Evolutionary conservation across 2,113 vertebrate species (phyloP).

Genomic region (Phocoena sinus): DNA sequence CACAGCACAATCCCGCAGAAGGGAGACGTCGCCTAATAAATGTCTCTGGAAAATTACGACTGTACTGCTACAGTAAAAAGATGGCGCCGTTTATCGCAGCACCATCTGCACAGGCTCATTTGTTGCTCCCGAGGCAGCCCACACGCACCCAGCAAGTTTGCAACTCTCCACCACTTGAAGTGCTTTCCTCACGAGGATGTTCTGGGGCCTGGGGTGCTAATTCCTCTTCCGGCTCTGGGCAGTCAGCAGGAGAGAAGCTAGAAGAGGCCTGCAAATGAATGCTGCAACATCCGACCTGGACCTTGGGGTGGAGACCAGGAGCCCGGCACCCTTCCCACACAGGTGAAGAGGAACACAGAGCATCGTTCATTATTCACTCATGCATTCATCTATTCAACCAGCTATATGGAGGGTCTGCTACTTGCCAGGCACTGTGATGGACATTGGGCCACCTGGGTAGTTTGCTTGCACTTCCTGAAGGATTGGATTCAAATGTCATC

Average conservation of each 20-base stretch:
- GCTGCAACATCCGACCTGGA: neutral
- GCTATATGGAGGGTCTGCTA: fast-evolving
- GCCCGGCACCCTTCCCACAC: neutral
- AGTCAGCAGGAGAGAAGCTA: neutral
- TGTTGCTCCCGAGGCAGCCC: slow-evolving; percentile 63
- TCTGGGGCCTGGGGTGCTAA: neutral
- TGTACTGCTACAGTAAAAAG: slow-evolving; percentile 71
- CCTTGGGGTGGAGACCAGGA: neutral
- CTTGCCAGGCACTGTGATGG: fast-evolving
- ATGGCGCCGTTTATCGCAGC: slow-evolving; percentile 77
- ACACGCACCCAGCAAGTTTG: slow-evolving; percentile 58
- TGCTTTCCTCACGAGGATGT: neutral
- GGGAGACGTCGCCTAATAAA: slow-evolving; percentile 77
- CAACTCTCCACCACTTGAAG: neutral
- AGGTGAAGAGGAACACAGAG: neutral
- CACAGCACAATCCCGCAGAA: slow-evolving; percentile 63
- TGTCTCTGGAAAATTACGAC: slow-evolving; percentile 79
- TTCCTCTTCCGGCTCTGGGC: neutral
- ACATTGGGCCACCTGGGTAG: neutral
- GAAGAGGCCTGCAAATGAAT: neutral
- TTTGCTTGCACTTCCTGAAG: neutral
- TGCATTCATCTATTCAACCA: neutral
- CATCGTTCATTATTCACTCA: too few relatives aligned
- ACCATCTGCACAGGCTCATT: slow-evolving; percentile 77
- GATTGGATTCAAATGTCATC: neutral